phyloP scores from a whole-genome alignment of 2,888 invertebrate genomes.

The Caradrina clavipalpis region DNA sequence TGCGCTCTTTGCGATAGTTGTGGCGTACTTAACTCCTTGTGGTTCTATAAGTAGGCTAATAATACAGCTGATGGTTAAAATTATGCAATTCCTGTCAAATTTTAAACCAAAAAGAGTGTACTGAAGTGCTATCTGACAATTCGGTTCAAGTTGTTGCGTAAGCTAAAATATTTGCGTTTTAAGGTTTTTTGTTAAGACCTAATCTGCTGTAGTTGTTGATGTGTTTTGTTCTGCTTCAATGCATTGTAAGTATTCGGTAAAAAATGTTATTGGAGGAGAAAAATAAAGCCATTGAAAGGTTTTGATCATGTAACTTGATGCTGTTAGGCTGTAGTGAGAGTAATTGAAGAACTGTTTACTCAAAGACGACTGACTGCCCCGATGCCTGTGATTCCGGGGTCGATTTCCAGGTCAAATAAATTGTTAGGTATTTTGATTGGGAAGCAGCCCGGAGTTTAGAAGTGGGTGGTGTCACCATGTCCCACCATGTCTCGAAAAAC shows the following conservation, averaged over 20 bases:
- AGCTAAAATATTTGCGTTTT: conserved; percentile 1
- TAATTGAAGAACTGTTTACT: not conserved
- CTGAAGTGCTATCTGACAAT: conserved; percentile 24
- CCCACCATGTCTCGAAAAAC: too few species aligned
- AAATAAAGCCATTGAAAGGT: conserved; percentile 13
- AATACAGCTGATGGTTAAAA: conserved; percentile 31
- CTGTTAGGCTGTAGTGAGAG: not conserved
- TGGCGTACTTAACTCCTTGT: conserved; percentile 19
- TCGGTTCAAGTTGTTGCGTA: conserved; percentile 21
- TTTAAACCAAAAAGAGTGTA: conserved; percentile 11
- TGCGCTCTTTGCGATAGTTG: conserved; percentile 9
- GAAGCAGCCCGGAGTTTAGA: too few species aligned
- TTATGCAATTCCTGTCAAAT: conserved; percentile 32
- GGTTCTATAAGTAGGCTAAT: conserved; percentile 39
- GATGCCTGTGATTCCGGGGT: too few species aligned
- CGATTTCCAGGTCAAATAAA: too few species aligned
- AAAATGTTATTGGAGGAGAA: not conserved
- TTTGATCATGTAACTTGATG: conserved; percentile 11
- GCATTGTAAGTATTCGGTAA: not conserved
- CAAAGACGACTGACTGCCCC: not conserved
- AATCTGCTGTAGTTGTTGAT: not conserved
- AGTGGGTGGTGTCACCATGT: too few species aligned
- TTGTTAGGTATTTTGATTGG: not conserved
- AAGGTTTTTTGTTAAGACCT: not conserved
- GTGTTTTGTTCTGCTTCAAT: not conserved